A percentile compares a stretch with the other conserved stretches of the same genome.
These are phyloP conservation scores for Zaprionus obscuricornis DNA, from an alignment of 2,888 invertebrate species.

Conservation along the genomic window DNA sequence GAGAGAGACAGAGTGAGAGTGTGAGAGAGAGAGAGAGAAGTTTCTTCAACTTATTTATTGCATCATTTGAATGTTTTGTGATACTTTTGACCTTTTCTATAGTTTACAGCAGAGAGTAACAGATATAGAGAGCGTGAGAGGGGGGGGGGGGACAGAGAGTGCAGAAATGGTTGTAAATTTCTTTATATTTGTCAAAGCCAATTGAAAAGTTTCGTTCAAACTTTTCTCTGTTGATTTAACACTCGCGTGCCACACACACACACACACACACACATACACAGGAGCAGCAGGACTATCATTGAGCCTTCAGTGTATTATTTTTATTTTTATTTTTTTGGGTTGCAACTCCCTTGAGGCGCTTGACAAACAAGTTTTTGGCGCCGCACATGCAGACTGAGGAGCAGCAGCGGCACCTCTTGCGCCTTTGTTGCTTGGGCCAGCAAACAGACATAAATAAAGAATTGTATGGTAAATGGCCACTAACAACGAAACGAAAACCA, in stretches of 20 bases:
- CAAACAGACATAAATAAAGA: constrained; percentile 58
- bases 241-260: constrained; percentile 36
- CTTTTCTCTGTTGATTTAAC: constrained; percentile 70
- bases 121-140: no score
- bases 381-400: constrained; percentile 25
- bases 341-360: constrained; percentile 39
- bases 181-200: constrained; percentile 71
- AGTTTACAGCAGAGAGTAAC: no score
- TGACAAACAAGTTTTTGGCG: constrained; percentile 33
- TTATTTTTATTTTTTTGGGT: constrained; percentile 26
- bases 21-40: no score
- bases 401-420: constrained; percentile 9
- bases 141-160: no score
- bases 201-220: constrained; percentile 68
- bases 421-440: constrained; percentile 26
- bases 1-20: no score
- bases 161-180: constrained; percentile 38
- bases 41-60: no score
- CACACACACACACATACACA: constrained; percentile 23
- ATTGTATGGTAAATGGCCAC: constrained; percentile 67
- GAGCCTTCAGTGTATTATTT: constrained; percentile 23
- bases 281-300: constrained; percentile 38
- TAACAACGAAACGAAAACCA: constrained; percentile 39
- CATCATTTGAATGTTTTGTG: no score
- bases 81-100: no score